Base-by-base conservation (phyloP, 2,888 invertebrate genomes). In the Trypoxylon attenuatum region DNA sequence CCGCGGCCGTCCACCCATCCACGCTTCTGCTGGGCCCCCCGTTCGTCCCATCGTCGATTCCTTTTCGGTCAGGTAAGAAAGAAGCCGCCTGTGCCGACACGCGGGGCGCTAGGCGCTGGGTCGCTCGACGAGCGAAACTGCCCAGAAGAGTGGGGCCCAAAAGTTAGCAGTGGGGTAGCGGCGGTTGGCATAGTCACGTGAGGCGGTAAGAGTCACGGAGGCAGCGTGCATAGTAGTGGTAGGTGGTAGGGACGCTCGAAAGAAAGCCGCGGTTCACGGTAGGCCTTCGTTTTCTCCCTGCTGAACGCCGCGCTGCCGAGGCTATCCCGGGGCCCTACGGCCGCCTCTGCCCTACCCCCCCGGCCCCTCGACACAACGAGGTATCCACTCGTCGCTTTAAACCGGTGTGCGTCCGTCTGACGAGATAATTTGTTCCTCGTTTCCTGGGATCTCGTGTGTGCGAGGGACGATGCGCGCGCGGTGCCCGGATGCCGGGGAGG, bases 341-440 rank as follows among this genome's bases (percentile, higher is more conserved):
- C n/a, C n/a, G 39, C 60, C 58, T 27, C 58, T 46, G 52, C 60
- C 52, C 63, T 56, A 58, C 50, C 62, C 73, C 41, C 49, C 29
- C 51, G 53, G 58, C 63, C 61, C n/a, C n/a, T n/a, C n/a, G n/a
- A n/a, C n/a, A 42, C 67, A 71, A 68, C 71, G 65, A 70, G 73
- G 63, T 66, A 71, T 72, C 69, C 73, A 69, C 70, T 70, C 71
- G 67, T 76, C 74, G 73, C 69, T 70, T 73, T 71, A 72, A 73
- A 71, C 76, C 76, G 76, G 71, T 77, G 76, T 62, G 59, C 64
- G 77, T 81, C 75, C 71, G 76, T 77, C 82, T 85, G 85, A 86
- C 82, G 84, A 86, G 84, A 86, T 86, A 85, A 86, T 86, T 86
- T 86, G 84, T 85, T 84, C 82, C 83, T 84, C 79, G 83, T 85